Evolutionary conservation across 1,140 invertebrate species (phyloP).

Genomic region (Thaumatotibia leucotreta): DNA sequence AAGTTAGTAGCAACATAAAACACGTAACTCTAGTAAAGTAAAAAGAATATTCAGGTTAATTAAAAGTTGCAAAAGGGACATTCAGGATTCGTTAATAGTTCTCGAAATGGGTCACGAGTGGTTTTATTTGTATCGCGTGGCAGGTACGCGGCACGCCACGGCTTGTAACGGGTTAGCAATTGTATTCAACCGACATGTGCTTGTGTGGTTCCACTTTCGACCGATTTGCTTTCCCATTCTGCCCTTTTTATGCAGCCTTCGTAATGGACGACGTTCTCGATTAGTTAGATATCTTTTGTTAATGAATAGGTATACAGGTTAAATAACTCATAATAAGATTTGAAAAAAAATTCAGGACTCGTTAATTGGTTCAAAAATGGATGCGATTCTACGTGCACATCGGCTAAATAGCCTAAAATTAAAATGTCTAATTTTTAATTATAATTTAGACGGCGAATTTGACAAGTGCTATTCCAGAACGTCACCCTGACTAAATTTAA

Average conservation of each 20-base stretch:
- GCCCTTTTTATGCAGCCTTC: background rate
- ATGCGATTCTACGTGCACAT: no score
- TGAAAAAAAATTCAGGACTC: no score
- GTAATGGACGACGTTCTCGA: no score
- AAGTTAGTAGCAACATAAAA: background rate
- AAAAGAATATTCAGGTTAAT: background rate
- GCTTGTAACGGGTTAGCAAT: background rate
- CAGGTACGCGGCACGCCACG: conserved; percentile 9
- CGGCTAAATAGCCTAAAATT: no score
- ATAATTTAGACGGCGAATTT: no score
- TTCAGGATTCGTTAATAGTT: conserved; percentile 5
- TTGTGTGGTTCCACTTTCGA: background rate
- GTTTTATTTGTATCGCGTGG: conserved; percentile 13
- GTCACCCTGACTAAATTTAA: no score
- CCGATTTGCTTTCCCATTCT: background rate
- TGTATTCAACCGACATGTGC: conserved; percentile 10
- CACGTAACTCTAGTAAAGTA: background rate
- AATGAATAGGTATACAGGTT: no score
- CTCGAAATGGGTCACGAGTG: conserved; percentile 10
- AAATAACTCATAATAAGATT: no score
- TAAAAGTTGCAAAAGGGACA: conserved; percentile 3
- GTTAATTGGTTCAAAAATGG: no score
- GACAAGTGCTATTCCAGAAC: no score
- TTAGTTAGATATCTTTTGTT: no score
- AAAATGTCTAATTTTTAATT: no score